Evolutionary conservation across 2,113 vertebrate genomes (phyloP).

Genomic region (Patagioenas fasciata): DNA sequence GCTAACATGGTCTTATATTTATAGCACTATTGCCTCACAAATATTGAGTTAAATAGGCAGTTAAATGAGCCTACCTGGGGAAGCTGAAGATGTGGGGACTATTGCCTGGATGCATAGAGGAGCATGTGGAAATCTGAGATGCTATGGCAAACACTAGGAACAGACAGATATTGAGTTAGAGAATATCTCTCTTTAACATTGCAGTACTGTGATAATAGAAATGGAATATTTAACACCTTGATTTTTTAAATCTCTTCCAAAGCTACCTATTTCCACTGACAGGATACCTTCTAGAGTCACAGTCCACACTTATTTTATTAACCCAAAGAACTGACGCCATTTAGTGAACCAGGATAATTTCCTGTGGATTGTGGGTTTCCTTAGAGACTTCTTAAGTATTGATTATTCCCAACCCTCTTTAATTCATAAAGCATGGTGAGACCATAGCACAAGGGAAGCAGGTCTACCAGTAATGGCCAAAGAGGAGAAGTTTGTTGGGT

Average conservation of each 20-base stretch:
- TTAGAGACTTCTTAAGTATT: not conserved
- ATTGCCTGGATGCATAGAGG: not conserved
- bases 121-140: not conserved
- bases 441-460: not conserved
- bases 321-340: not conserved
- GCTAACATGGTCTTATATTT: not conserved
- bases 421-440: not conserved
- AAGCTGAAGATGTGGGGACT: not conserved
- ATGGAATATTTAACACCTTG: not conserved
- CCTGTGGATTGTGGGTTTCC: not conserved
- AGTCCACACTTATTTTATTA: not conserved
- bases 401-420: not conserved
- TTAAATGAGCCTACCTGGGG: not conserved
- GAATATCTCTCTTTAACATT: not conserved
- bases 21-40: not conserved
- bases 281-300: not conserved
- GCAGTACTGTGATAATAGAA: not conserved
- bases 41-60: not conserved
- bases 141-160: not conserved
- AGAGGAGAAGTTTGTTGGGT: not conserved
- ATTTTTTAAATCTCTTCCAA: not conserved
- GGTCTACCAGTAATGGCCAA: not conserved
- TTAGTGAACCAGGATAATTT: not conserved
- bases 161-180: not conserved
- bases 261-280: not conserved